phyloP scores from a whole-genome alignment of 2,113 vertebrate genomes.

The Microtus pennsylvanicus region DNA sequence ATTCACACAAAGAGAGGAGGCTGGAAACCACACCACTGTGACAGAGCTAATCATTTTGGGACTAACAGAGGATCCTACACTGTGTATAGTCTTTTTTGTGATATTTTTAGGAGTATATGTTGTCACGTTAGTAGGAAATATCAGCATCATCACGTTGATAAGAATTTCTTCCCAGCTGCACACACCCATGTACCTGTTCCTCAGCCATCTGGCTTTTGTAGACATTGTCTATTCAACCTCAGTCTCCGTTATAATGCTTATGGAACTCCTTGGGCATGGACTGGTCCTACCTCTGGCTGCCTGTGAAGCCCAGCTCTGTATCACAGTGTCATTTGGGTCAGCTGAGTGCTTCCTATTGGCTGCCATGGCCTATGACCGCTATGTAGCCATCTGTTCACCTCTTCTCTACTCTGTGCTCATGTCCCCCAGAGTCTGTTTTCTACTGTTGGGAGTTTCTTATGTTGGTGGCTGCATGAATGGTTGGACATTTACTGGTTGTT shows the following conservation, averaged over 20 bases:
- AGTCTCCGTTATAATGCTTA: conserved; percentile 62
- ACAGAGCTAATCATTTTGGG: conserved; percentile 75
- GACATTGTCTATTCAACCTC: conserved; percentile 62
- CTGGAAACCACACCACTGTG: neutral
- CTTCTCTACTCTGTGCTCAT: conserved; percentile 62
- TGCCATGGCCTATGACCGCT: conserved; percentile 78
- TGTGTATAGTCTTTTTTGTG: conserved; percentile 69
- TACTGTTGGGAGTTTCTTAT: conserved; percentile 62
- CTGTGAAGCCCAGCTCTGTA: conserved; percentile 64
- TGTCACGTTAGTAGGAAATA: conserved; percentile 64
- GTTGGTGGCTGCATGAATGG: conserved; percentile 55
- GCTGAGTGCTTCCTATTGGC: conserved; percentile 78
- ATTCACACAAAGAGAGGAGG: conserved; percentile 2
- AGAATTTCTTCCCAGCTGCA: conserved; percentile 62
- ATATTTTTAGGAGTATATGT: conserved; percentile 71
- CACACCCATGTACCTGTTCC: conserved; percentile 74
- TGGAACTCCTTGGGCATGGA: neutral
- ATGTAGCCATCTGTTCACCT: conserved; percentile 76
- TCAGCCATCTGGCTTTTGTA: conserved; percentile 73
- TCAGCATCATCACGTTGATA: conserved; percentile 68
- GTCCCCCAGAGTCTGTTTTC: neutral
- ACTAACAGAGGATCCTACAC: conserved; percentile 48
- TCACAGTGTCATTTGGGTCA: conserved; percentile 30
- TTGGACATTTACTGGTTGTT: conserved; percentile 59
- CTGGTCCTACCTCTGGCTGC: conserved; percentile 21